Evolutionary conservation across 2,797 vertebrate species (phyloP), one percentile per base, ranked within the genome.

Genomic region (Lithobates sylvaticus): DNA sequence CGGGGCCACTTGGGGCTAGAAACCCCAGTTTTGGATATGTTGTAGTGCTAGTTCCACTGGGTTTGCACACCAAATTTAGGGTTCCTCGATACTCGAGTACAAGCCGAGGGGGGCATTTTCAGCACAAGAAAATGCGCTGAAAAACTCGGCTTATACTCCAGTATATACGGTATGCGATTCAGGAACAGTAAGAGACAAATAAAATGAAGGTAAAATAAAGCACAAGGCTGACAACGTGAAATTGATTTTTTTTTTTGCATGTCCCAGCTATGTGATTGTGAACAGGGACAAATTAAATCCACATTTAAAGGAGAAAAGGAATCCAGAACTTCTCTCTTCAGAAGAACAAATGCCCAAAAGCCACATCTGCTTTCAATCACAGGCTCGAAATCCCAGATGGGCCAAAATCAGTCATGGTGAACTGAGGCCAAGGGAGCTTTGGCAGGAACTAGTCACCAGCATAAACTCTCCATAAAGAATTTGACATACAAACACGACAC

Each of bases 281-380:
- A 83, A 47, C 26, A 34, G 76, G 83, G 76, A 78, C 83, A 85
- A 84, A 87, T 84, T 42, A 83, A 83, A 65, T 68, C 74, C 81
- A 84, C 81, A 76, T 76, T 42, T 26, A 50, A 78, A 27, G 12
- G 26, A 58, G 68, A 68, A 69, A 47, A 84, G 61, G 76, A 44
- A 23, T 34, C 32, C 32, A 68, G 50, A 39, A 84, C 78, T 72
- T 70, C 68, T 70, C 13, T 5, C 3, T 76, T 58, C 9, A 42
- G 81, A 70, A 65, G 32, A 73, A 39, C 72, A 83, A 84, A 80
- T 1, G 61, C 72, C 85, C 3, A 13, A 69, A 75, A 74, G 67
- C 70, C 72, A 83, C 8, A 72, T 65, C 21, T 75, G 44, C 16
- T 50, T 76, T 23, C 79, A 36, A 67, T 73, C 50, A 2, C 70